Evolutionary conservation across 2,888 invertebrate genomes (phyloP).

Genomic region (Carterocephalus palaemon): DNA sequence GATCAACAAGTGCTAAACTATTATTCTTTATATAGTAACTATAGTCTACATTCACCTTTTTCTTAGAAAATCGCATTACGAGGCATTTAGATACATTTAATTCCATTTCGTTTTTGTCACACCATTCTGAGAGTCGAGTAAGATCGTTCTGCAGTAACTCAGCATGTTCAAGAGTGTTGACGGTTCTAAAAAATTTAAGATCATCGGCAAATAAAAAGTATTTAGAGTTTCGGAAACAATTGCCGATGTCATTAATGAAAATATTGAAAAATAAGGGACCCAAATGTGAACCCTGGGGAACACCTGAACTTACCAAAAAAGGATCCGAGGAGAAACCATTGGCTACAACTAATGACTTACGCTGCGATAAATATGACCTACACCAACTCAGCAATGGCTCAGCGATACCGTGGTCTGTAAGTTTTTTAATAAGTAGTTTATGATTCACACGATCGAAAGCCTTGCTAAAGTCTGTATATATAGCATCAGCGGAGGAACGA

Average conservation of each 20-base stretch:
- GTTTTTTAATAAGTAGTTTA: conserved; percentile 2
- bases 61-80: neutral
- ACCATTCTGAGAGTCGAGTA: neutral
- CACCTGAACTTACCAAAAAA: conserved; percentile 10
- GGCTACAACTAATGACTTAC: conserved; percentile 4
- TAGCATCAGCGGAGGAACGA: conserved; percentile 11
- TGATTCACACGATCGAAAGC: too few relatives aligned
- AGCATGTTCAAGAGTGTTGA: too few relatives aligned
- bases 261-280: conserved; percentile 13
- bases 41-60: too few relatives aligned
- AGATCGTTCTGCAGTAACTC: neutral
- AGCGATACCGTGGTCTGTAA: neutral
- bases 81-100: neutral
- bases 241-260: conserved; percentile 16
- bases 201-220: conserved; percentile 3
- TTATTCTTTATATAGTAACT: too few relatives aligned
- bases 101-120: neutral
- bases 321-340: conserved; percentile 5
- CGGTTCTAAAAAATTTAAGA: conserved; percentile 1
- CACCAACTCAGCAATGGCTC: conserved; percentile 17
- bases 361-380: conserved; percentile 8
- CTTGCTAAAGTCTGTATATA: conserved; percentile 19
- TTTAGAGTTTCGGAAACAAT: neutral
- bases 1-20: neutral
- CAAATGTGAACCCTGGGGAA: conserved; percentile 19